Evolutionary conservation across 2,888 invertebrate species (phyloP).

Genomic region (Tanypteryx hageni): DNA sequence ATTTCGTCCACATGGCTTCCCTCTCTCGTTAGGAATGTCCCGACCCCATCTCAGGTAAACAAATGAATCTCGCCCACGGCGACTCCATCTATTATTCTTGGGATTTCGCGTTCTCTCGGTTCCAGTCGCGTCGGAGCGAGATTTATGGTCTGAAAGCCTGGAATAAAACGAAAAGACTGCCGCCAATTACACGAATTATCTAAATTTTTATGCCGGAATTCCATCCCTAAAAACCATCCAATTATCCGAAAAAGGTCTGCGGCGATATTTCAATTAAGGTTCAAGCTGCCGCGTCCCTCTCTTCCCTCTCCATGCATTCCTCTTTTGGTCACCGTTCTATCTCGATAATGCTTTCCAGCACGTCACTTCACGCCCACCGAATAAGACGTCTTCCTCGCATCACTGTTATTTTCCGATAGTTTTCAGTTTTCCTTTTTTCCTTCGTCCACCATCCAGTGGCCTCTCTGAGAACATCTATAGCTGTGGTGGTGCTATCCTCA

Average conservation of each 20-base stretch:
- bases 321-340: neutral
- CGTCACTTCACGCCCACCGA: constrained; percentile 22
- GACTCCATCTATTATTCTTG: too few relatives aligned
- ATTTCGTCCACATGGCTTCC: too few relatives aligned
- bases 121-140: neutral
- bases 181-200: neutral
- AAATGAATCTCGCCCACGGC: too few relatives aligned
- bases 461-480: too few relatives aligned
- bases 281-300: too few relatives aligned
- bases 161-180: neutral
- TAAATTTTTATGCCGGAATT: constrained; percentile 1
- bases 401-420: neutral
- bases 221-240: neutral
- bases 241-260: constrained; percentile 1
- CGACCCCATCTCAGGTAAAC: too few relatives aligned
- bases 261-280: too few relatives aligned
- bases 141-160: neutral
- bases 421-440: too few relatives aligned
- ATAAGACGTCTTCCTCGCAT: neutral
- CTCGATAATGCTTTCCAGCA: neutral
- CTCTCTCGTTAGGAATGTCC: too few relatives aligned
- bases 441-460: neutral
- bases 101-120: too few relatives aligned
- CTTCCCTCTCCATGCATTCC: neutral
- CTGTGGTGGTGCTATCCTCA: too few relatives aligned